Percentiles rank a stretch among this genome's conserved stretches.
Evolutionary conservation across 1,140 invertebrate genomes (phyloP).

Genomic region (Pseudachorutes palmiensis): DNA sequence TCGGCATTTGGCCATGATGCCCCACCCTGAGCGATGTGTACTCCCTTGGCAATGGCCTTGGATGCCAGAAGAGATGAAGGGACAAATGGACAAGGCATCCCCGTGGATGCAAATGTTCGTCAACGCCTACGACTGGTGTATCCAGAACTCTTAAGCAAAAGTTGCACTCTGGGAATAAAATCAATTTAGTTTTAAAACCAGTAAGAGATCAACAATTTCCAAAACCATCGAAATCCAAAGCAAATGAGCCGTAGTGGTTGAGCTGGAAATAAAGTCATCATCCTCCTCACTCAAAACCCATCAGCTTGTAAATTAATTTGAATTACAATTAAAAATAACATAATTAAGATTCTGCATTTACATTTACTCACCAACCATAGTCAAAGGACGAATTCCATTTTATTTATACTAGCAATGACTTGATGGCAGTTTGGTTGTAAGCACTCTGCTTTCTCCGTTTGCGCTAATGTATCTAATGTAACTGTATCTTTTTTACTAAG

Average conservation of each 20-base stretch:
- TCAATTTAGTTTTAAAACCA: no score
- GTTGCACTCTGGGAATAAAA: no score
- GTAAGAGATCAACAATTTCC: no score
- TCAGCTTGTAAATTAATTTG: no score
- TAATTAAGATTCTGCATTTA: background rate
- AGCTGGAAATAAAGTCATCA: no score
- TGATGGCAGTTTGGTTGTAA: no score
- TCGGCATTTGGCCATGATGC: constrained; percentile 93
- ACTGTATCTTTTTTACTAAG: background rate
- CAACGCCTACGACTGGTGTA: constrained; percentile 78
- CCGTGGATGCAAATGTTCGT: constrained; percentile 88
- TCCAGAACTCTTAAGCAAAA: background rate
- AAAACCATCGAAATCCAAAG: no score
- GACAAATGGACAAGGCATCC: constrained; percentile 46
- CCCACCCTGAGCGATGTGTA: constrained; percentile 88
- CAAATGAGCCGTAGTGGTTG: no score
- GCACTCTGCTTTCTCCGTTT: background rate
- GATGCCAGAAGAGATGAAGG: constrained; percentile 49
- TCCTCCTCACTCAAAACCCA: no score
- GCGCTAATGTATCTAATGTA: background rate
- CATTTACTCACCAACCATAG: background rate
- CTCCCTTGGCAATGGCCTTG: constrained; percentile 79
- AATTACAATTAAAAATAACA: no score
- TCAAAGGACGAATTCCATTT: no score
- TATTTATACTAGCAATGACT: no score